Evolutionary conservation across 2,113 vertebrate species (phyloP), one percentile per base, ranked within the genome.

Genomic region (Sphyrna mokarran): DNA sequence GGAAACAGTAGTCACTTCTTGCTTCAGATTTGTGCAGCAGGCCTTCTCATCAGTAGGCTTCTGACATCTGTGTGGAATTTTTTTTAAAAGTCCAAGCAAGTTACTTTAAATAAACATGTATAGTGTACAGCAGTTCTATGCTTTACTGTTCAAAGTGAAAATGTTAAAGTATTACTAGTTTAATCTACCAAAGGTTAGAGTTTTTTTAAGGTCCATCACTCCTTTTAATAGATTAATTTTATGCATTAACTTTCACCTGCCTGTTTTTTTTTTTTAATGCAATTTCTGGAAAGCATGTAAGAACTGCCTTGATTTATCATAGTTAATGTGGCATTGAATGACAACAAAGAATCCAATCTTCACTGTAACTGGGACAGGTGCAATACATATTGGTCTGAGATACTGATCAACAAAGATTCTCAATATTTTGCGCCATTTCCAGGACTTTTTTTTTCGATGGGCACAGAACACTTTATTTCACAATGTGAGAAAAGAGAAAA

Each of bases 281-380:
- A 70, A 48, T 40, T 70, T 68, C 68, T 69, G 93, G 66, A 72
- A 95, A 43, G 68, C 37, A 72, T 48, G 37, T 20, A 43, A 29
- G 43, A 54, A 9, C 33, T 93, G 68, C 69, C 40, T 70, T 43
- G 66, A 48, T 29, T 95, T 58, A 58, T 23, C 86, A 54, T n/a
- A n/a, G 22, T 48, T 69, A 20, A 94, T 13, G 37, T 70, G 22
- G n/a, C 68, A 94, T 95, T 72, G 10, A 48, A 72, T 72, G 93
- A 94, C n/a, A 40, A 66, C 6, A 66, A 72, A 40, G 63, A 43
- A 43, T 70, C 68, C 23, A 70, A 94, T 14, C 96, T 96, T 96
- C 70, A 37, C 91, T 97, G 96, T 96, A 94, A 43, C 85, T 96
- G 97, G 97, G 97, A 96, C 96, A 97, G 96, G 97, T 97, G 97